These are phyloP conservation scores for Dreissena rostriformis DNA, from an alignment of 1,140 invertebrate species.

Conservation along the genomic window DNA sequence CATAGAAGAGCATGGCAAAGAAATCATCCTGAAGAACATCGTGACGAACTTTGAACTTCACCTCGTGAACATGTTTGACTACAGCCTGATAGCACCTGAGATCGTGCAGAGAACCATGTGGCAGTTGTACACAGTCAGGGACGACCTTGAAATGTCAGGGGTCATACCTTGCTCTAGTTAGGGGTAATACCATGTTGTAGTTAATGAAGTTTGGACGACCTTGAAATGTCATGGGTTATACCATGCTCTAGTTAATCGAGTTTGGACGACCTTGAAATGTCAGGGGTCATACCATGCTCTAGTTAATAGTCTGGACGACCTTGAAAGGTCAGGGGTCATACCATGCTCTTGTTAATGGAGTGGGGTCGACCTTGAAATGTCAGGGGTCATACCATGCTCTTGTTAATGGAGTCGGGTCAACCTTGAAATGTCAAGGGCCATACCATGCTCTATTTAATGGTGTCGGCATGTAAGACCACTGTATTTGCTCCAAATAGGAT, in stretches of 20 bases:
- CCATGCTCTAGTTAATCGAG: not conserved
- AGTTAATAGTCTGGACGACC: too few relatives aligned
- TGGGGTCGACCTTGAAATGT: too few relatives aligned
- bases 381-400: too few relatives aligned
- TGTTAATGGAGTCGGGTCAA: too few relatives aligned
- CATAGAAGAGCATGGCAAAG: slow-evolving; percentile 91
- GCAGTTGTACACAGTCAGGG: slow-evolving; percentile 58
- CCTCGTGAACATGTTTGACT: slow-evolving; percentile 96
- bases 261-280: not conserved
- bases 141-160: slow-evolving; percentile 54
- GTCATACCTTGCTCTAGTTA: not conserved
- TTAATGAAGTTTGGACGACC: slow-evolving; percentile 28
- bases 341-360: too few relatives aligned
- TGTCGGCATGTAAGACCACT: too few relatives aligned
- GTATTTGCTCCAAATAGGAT: too few relatives aligned
- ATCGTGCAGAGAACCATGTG: slow-evolving; percentile 90
- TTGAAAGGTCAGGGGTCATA: too few relatives aligned
- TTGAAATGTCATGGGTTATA: slow-evolving; percentile 42
- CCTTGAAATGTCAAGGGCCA: too few relatives aligned
- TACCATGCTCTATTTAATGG: too few relatives aligned
- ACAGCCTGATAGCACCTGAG: slow-evolving; percentile 94
- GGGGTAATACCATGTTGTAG: too few relatives aligned
- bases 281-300: too few relatives aligned
- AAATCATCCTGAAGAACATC: slow-evolving; percentile 93
- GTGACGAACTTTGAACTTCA: slow-evolving; percentile 97